A percentile compares a stretch with the other conserved stretches of the same genome.
These are phyloP conservation scores for Pocota personata DNA, from an alignment of 2,888 invertebrate genomes.

Conservation along the genomic window DNA sequence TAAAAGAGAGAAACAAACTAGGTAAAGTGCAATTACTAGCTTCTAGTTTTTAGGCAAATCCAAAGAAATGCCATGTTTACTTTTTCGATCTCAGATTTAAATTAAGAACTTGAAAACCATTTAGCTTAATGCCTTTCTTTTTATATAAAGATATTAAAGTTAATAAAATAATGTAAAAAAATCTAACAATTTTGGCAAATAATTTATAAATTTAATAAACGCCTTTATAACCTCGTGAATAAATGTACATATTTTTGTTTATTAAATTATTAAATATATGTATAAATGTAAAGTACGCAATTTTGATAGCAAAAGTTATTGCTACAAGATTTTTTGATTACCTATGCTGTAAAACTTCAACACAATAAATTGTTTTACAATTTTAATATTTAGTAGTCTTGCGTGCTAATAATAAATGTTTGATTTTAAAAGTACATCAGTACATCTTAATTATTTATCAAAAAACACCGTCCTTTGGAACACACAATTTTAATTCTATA, in stretches of 20 bases:
- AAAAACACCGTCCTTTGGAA: constrained; percentile 10
- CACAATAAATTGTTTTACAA: not conserved
- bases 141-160: not conserved
- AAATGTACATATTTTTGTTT: constrained; percentile 24
- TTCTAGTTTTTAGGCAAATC: constrained; percentile 37
- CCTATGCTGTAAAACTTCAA: not conserved
- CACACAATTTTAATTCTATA: not conserved
- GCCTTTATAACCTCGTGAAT: constrained; percentile 32
- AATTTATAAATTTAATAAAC: constrained; percentile 7
- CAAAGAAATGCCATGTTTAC: constrained; percentile 38
- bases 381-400: not conserved
- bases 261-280: constrained; percentile 14
- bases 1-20: constrained; percentile 12
- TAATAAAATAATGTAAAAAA: constrained; percentile 14
- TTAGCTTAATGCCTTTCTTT: constrained; percentile 37
- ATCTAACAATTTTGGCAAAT: not conserved
- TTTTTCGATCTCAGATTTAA: constrained; percentile 34
- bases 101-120: constrained; percentile 21
- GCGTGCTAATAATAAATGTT: constrained; percentile 1
- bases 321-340: too few species aligned
- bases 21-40: constrained; percentile 44
- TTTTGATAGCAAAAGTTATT: not conserved
- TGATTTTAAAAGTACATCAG: not conserved
- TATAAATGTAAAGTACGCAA: not conserved
- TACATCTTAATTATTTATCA: not conserved